Base-by-base conservation (phyloP, 1,140 invertebrate species). In the Drosophila tropicalis region DNA sequence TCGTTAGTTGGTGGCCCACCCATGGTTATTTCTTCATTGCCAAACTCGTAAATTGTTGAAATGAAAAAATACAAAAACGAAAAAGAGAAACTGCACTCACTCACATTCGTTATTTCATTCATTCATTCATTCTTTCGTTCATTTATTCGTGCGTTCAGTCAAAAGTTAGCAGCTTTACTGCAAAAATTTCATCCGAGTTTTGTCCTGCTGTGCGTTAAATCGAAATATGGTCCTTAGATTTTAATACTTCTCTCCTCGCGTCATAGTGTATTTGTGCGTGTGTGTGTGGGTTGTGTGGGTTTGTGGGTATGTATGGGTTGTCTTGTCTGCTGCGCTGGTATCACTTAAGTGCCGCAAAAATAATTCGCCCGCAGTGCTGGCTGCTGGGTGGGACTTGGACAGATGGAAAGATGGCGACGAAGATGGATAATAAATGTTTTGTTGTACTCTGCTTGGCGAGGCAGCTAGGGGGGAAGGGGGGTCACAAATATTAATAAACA, bases 21-120 rank as follows among this genome's bases (percentile, higher is more conserved):
- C 44, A 55, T 15, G 19, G 76, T 56, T 69, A 17, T 36, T 47
- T 62, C 62, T 55, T 62, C 66, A 75, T 69, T 32, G 60, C 36
- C 61, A 34, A 60, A 51, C 83, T 64, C 83, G 77, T 87, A 87
- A 87, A 87, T 87, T 86, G 76, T 87, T 76, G 61, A 72, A 70
- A 81, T 73, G 67, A 86, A 68, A 82, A 78, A 34, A 9, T 34
- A 9, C 62, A 79, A 70, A 63, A 72, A 10, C 32, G 25, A 32
- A 39, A 72, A 67, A 72, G n/a, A 40, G 15, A 32, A 39, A 25
- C 34, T 40, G 47, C 54, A 54, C 47, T 29, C 71, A 64, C 29
- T 39, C 69, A 55, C 68, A 63, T 63, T 63, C 15, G 70, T 29
- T 54, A 58, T 29, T 71, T 41, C 40, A 22, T 12, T 61, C 56